Base-by-base conservation (phyloP, 1,140 invertebrate species). In the Megalopta genalis region DNA sequence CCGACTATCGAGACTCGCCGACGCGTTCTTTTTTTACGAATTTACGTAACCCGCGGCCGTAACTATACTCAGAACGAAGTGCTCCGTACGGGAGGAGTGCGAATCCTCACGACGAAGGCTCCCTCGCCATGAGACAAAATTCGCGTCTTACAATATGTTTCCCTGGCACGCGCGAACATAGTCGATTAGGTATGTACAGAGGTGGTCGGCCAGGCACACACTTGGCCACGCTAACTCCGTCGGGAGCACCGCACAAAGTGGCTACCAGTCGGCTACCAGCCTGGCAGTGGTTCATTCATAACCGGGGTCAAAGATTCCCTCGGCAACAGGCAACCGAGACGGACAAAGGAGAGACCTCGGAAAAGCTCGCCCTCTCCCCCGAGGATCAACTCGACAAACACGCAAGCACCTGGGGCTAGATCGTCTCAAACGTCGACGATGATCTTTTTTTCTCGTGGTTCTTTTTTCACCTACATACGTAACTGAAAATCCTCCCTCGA, bases 131-230 rank as follows among this genome's bases (percentile, higher is more conserved):
- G 70, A 77, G 23, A 57, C 62, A 49, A 82, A 88, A 88, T 90
- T 14, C 88, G 84, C 84, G 90, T 88, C 87, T 90, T 89, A 84
- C 88, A 88, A 90, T 89, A 89, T 85, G 80, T 77, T 46, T 89
- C 77, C 39, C 82, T 86, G 85, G 85, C 85, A 86, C 85, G 69
- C 64, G 83, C 64, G 67, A 37, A 63, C 37, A 66, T 59, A 49
- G 49, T 52, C 49, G 49, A 52, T 52, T 52, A 52, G 49, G 49
- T 52, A 52, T 21, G 18, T 46, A 46, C 42, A 52, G 49, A 52
- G 49, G 49, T 71, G 77, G 65, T 54, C 59, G 76, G 73, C 64
- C 65, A 79, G 64, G 64, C 42, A 46, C 65, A 64, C 67, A 37
- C 80, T 32, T 32, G 59, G 57, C 42, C 80, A 59, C 69, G 69